A percentile compares a stretch with the other conserved stretches of the same genome.
phyloP scores from a whole-genome alignment of 2,113 vertebrate species.

The Chitala chitala region DNA sequence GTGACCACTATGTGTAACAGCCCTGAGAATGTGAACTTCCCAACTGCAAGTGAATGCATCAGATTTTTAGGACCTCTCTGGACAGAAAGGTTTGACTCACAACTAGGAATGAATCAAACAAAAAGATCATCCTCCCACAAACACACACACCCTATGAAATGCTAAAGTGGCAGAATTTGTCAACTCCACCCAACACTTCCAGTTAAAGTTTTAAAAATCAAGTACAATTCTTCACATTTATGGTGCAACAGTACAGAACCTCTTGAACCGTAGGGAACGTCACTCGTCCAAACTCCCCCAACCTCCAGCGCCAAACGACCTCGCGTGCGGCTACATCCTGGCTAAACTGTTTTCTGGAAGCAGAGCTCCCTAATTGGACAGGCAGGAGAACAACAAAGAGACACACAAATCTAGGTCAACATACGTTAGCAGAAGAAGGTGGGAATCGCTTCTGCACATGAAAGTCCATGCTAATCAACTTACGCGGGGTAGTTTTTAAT shows the following conservation, averaged over 20 bases:
- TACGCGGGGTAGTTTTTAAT: slow-evolving; percentile 56
- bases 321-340: neutral
- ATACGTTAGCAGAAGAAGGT: slow-evolving; percentile 44
- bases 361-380: slow-evolving; percentile 32
- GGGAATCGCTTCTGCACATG: slow-evolving; percentile 33
- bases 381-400: slow-evolving; percentile 36
- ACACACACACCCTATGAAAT: neutral
- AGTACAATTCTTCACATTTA: neutral
- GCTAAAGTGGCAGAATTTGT: too few species aligned
- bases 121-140: neutral
- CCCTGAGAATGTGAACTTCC: too few species aligned
- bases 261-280: neutral
- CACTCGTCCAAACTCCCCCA: neutral
- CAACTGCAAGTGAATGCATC: too few species aligned
- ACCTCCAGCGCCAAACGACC: neutral
- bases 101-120: too few species aligned
- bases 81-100: too few species aligned
- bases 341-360: slow-evolving; percentile 16
- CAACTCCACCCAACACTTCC: too few species aligned
- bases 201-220: too few species aligned
- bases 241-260: neutral
- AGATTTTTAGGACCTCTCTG: too few species aligned
- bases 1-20: too few species aligned
- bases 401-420: slow-evolving; percentile 34
- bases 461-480: slow-evolving; percentile 43